phyloP scores from a whole-genome alignment of 2,797 vertebrate species.

The Dendrocincla fuliginosa region DNA sequence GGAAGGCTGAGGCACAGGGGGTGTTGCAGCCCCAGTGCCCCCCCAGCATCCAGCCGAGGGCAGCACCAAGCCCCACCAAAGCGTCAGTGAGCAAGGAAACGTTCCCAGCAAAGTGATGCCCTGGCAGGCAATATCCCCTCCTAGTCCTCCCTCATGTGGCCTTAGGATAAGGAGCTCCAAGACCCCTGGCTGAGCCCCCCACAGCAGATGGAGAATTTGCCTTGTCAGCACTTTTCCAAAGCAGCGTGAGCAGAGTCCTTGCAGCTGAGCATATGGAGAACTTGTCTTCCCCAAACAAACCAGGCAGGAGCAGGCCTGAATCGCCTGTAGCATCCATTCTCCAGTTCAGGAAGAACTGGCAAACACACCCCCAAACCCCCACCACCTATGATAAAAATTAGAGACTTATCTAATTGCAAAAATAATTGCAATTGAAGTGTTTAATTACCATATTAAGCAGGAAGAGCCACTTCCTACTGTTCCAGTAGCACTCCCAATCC shows the following conservation, averaged over 20 bases:
- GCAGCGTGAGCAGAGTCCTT: not conserved
- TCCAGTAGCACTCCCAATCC: slow-evolving; percentile 51
- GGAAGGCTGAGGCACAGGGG: fast-evolving
- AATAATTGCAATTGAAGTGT: slow-evolving; percentile 77
- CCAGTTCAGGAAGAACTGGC: not conserved
- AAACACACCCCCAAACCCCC: slow-evolving; percentile 32
- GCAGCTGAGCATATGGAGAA: fast-evolving
- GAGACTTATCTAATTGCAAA: slow-evolving; percentile 77
- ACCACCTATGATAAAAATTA: slow-evolving; percentile 74
- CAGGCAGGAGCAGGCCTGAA: not conserved
- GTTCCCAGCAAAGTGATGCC: not conserved
- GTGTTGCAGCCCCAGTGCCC: not conserved
- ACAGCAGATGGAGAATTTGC: not conserved
- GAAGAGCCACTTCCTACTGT: slow-evolving; percentile 37
- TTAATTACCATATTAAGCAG: slow-evolving; percentile 76
- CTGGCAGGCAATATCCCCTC: fast-evolving
- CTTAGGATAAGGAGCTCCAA: not conserved
- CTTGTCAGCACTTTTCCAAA: not conserved
- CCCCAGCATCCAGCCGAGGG: not conserved
- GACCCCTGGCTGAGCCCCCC: not conserved
- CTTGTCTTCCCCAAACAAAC: not conserved
- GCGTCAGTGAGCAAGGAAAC: fast-evolving
- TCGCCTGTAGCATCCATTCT: fast-evolving
- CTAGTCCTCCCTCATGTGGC: fast-evolving
- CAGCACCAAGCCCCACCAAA: not conserved